These are phyloP conservation scores for Adelosebastes latens DNA, from an alignment of 2,797 vertebrate species.

Conservation along the genomic window DNA sequence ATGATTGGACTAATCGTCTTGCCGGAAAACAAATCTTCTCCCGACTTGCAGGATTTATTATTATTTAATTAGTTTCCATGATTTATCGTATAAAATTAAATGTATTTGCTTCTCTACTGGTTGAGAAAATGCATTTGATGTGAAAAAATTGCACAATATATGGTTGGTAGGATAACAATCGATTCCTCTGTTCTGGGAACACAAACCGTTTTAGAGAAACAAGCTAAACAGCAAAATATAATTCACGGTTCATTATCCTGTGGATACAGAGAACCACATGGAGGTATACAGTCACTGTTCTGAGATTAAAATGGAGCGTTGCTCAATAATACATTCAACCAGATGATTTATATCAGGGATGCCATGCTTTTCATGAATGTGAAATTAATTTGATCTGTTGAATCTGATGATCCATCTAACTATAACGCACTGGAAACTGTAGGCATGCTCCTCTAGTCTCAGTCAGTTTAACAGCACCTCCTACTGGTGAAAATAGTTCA, in stretches of 20 bases:
- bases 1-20: background rate
- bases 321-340: background rate
- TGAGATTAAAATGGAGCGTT: background rate
- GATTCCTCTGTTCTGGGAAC: background rate
- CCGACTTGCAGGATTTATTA: background rate
- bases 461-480: slow-evolving; percentile 9
- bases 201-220: background rate
- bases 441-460: background rate
- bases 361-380: background rate
- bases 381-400: background rate
- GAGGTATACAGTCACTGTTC: background rate
- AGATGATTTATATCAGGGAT: background rate
- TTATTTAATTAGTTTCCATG: background rate
- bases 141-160: background rate
- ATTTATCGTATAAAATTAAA: background rate
- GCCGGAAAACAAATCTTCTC: background rate
- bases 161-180: background rate
- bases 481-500: slow-evolving; percentile 5
- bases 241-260: background rate
- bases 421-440: background rate
- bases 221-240: background rate
- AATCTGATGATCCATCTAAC: background rate
- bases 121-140: background rate
- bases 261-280: background rate
- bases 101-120: background rate